Conservation (phyloP, 1,140 invertebrate species). For the Goniozus legneri region DNA sequence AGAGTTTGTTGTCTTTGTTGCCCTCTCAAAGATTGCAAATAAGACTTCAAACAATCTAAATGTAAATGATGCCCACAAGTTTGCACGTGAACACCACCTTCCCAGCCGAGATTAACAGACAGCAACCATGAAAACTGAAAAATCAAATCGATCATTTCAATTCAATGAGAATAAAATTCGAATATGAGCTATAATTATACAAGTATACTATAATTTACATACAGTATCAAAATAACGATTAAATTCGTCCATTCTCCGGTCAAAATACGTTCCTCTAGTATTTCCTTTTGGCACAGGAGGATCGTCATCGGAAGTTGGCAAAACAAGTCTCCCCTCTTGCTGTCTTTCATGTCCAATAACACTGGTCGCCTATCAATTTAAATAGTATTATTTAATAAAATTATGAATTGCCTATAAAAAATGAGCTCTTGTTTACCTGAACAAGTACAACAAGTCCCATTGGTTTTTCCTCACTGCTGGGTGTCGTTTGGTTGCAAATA, state of each 20-base stretch:
- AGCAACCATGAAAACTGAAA: conserved; percentile 75
- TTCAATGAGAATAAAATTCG: conserved; percentile 6
- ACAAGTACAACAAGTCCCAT: conserved; percentile 88
- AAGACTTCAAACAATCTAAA: conserved; percentile 86
- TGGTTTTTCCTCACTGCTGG: conserved; percentile 80
- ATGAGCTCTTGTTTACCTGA: conserved; percentile 58
- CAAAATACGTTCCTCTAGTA: conserved; percentile 65
- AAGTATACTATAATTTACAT: conserved; percentile 24
- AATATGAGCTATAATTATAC: conserved; percentile 1
- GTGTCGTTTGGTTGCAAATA: conserved; percentile 88
- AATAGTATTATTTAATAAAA: conserved; percentile 1
- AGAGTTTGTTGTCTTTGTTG: conserved; percentile 72
- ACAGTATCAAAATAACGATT: conserved; percentile 72
- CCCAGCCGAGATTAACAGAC: conserved; percentile 85
- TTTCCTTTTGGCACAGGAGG: conserved; percentile 53
- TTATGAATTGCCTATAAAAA: not conserved
- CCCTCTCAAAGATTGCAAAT: conserved; percentile 75
- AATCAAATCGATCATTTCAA: conserved; percentile 12
- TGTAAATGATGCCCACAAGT: conserved; percentile 96
- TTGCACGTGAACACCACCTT: conserved; percentile 91
- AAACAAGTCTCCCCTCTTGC: conserved; percentile 57
- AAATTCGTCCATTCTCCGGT: conserved; percentile 67
- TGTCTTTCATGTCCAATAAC: conserved; percentile 73
- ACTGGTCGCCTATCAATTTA: conserved; percentile 66
- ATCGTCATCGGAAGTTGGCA: conserved; percentile 69